Conservation (phyloP, 2,113 vertebrate species). For the Channa maculata region DNA sequence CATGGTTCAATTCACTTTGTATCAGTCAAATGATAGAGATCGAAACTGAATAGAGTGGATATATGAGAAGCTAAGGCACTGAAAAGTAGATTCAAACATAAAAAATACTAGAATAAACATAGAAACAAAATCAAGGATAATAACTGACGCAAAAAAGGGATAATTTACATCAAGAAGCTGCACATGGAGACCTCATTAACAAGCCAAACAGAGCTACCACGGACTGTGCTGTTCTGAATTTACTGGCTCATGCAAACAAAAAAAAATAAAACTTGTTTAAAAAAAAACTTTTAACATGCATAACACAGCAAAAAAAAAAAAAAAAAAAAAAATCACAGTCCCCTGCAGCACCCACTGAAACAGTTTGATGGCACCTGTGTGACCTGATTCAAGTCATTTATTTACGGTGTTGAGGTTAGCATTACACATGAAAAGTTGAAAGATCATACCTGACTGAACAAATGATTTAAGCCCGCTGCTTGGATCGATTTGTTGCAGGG, state of each 20-base stretch:
- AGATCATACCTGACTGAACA: neutral
- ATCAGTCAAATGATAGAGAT: neutral
- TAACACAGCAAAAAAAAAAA: neutral
- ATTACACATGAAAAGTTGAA: neutral
- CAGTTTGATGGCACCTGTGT: neutral
- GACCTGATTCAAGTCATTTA: neutral
- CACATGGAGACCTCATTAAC: neutral
- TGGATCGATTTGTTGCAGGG: too few species aligned
- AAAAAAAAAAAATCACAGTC: too few species aligned
- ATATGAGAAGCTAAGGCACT: neutral
- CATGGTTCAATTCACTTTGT: neutral
- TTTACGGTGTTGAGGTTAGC: neutral
- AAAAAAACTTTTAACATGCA: too few species aligned
- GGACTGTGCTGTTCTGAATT: too few species aligned
- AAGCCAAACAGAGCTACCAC: too few species aligned
- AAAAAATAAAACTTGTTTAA: too few species aligned
- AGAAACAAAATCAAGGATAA: neutral
- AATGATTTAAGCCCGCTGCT: too few species aligned
- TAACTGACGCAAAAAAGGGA: constrained; percentile 4
- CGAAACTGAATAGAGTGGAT: neutral
- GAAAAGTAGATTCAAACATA: neutral
- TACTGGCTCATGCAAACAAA: too few species aligned
- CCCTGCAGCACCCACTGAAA: neutral
- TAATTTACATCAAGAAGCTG: constrained; percentile 12
- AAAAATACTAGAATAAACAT: neutral